Evolutionary conservation across 1,140 invertebrate genomes (phyloP).

Genomic region (Diorhabda sublineata): DNA sequence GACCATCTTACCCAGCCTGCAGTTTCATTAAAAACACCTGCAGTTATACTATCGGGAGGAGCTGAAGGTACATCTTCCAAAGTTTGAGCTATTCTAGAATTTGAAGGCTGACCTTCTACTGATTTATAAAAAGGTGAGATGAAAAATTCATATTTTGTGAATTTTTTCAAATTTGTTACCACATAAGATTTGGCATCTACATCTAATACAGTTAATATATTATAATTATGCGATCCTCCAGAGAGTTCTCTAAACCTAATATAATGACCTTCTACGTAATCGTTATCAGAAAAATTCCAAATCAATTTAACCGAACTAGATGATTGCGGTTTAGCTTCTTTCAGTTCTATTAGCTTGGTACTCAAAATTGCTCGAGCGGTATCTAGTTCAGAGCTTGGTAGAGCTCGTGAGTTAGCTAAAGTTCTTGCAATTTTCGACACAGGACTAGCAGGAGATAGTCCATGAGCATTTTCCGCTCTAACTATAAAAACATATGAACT

Average conservation of each 20-base stretch:
- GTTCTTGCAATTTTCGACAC: conserved; percentile 63
- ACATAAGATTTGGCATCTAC: conserved; percentile 53
- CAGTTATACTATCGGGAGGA: conserved; percentile 76
- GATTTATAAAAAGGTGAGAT: conserved; percentile 82
- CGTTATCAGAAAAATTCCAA: conserved; percentile 68
- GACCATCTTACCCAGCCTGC: conserved; percentile 72
- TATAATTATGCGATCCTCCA: conserved; percentile 58
- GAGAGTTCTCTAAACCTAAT: conserved; percentile 70
- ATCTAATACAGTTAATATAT: conserved; percentile 63
- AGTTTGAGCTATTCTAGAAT: conserved; percentile 65
- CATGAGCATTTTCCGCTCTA: conserved; percentile 82
- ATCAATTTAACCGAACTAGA: conserved; percentile 77
- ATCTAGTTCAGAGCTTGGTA: conserved; percentile 74
- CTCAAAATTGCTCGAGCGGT: conserved; percentile 73
- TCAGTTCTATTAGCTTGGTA: conserved; percentile 76
- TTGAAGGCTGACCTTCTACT: conserved; percentile 77
- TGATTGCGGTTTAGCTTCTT: conserved; percentile 70
- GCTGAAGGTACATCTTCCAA: conserved; percentile 73
- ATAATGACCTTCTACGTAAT: conserved; percentile 84
- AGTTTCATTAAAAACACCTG: conserved; percentile 79
- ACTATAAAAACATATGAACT: conserved; percentile 85
- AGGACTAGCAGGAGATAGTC: conserved; percentile 66
- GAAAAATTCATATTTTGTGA: conserved; percentile 84
- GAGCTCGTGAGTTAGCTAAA: conserved; percentile 60
- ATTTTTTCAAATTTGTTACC: conserved; percentile 71